Evolutionary conservation across 2,113 vertebrate genomes (phyloP).

Genomic region (Numenius arquata): DNA sequence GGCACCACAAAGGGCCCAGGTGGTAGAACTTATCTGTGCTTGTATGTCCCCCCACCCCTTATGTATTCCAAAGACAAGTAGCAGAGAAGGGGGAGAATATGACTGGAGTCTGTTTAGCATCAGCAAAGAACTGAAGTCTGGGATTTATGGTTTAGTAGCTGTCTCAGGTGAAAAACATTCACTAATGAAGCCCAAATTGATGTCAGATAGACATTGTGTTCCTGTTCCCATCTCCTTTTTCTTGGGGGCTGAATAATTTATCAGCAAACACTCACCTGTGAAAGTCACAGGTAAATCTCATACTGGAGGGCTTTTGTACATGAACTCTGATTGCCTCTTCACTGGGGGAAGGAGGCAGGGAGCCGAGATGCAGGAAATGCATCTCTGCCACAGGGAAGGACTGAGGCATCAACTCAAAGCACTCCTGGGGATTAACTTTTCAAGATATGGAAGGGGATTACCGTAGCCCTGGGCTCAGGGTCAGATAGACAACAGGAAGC

Average conservation of each 20-base stretch:
- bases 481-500: not conserved
- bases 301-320: not conserved
- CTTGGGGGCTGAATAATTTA: not conserved
- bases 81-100: not conserved
- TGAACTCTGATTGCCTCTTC: not conserved
- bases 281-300: not conserved
- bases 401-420: not conserved
- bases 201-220: not conserved
- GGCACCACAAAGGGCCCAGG: not conserved
- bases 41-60: not conserved
- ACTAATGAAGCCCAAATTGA: not conserved
- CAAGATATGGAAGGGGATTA: not conserved
- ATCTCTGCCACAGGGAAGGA: not conserved
- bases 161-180: not conserved
- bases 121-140: not conserved
- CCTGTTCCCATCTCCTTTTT: not conserved
- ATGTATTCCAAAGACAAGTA: not conserved
- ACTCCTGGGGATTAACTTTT: not conserved
- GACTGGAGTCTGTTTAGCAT: not conserved
- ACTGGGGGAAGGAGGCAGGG: not conserved
- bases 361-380: rapidly evolving
- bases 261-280: not conserved
- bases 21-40: not conserved
- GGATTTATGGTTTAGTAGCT: not conserved
- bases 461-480: not conserved